A percentile compares a stretch with the other conserved stretches of the same genome.
Conservation (phyloP, 2,888 invertebrate species). For the Chironomus riparius region DNA sequence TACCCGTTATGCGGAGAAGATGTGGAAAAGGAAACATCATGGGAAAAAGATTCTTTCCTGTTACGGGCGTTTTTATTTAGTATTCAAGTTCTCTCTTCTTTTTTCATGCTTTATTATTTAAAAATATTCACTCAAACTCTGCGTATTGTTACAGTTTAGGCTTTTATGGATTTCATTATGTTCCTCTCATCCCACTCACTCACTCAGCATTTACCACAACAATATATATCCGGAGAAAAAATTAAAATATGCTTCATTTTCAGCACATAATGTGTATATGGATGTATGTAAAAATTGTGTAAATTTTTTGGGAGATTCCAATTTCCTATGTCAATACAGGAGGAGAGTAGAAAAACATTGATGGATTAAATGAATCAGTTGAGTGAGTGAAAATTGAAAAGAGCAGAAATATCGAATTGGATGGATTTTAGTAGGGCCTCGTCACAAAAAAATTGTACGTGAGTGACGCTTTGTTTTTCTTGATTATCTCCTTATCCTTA, state of each 20-base stretch:
- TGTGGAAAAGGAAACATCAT: constrained; percentile 22
- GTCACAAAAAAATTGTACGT: too few relatives aligned
- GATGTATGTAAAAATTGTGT: background rate
- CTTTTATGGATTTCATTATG: constrained; percentile 6
- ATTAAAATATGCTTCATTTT: constrained; percentile 6
- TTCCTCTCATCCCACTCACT: background rate
- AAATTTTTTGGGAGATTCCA: background rate
- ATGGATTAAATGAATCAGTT: background rate
- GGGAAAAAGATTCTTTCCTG: constrained; percentile 24
- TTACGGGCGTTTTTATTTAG: background rate
- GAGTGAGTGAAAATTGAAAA: background rate
- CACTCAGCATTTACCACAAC: background rate
- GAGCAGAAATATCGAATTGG: background rate
- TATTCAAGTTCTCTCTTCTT: background rate
- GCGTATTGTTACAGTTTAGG: background rate
- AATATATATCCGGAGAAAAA: background rate
- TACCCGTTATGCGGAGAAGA: background rate
- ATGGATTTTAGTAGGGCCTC: background rate
- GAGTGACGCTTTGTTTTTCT: too few relatives aligned
- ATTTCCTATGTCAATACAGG: background rate
- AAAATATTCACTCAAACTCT: background rate
- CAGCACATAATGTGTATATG: background rate
- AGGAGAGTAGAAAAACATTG: background rate
- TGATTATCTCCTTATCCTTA: too few relatives aligned
- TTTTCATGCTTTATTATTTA: background rate